These are phyloP conservation scores for Frankliniella intonsa DNA, from an alignment of 2,888 invertebrate genomes.

Conservation along the genomic window DNA sequence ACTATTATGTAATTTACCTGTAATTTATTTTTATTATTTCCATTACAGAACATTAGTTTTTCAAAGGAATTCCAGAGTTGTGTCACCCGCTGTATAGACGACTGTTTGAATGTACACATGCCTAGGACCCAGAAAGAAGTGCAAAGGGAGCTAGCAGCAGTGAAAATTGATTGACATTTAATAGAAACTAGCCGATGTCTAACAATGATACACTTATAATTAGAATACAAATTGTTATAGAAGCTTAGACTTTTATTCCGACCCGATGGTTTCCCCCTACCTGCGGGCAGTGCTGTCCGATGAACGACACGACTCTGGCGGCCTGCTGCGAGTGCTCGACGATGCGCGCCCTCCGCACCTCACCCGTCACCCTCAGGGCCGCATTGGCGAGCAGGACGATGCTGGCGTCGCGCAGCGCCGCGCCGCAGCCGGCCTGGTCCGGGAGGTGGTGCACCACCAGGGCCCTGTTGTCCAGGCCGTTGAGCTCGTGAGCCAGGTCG, in stretches of 20 bases:
- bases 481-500: not conserved
- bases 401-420: not conserved
- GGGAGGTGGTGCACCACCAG: not conserved
- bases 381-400: not conserved
- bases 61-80: conserved; percentile 5
- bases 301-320: not conserved
- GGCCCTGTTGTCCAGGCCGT: conserved; percentile 17
- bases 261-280: not conserved
- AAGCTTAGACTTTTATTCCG: not conserved
- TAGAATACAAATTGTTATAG: not conserved
- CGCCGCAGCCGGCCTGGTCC: not conserved
- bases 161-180: not conserved
- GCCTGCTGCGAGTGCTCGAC: not conserved
- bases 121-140: not conserved
- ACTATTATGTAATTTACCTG: too few species aligned
- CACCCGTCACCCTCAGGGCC: not conserved
- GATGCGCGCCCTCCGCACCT: not conserved
- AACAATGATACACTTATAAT: not conserved
- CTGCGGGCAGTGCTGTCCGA: not conserved
- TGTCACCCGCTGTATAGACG: conserved; percentile 6
- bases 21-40: not conserved
- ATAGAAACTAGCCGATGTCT: not conserved
- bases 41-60: not conserved
- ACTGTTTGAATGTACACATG: conserved; percentile 4
- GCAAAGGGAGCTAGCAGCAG: not conserved